Evolutionary conservation across 2,797 vertebrate genomes (phyloP), one percentile per base, ranked within the genome.

Genomic region (Schizothorax lantsangensis): DNA sequence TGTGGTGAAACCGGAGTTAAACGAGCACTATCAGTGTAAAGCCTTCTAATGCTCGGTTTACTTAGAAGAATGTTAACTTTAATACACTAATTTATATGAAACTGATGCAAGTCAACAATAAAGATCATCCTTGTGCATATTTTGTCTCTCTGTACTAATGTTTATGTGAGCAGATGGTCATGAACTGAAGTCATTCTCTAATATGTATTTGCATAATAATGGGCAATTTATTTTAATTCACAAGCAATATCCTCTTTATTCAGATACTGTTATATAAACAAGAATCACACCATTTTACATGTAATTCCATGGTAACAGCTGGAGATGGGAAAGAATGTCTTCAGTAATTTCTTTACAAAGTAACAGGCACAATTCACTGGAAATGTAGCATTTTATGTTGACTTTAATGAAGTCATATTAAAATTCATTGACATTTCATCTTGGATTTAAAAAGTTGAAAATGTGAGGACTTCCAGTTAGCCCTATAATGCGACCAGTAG

Each of bases 1-100:
- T 12, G 54, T 93, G 0, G 97, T 98, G 68, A 91, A 84, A 45
- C 92, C 93, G 84, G 86, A 94, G 14, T 95, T 81, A 94, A 79
- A 43, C 8, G 17, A 49, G 12, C 21, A 21, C 1, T 2, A 2
- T 19, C n/a, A 52, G 11, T 78, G 17, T 11, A 0, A 38, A 19
- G 5, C 1, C 2, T 77, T 69, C 6, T 57, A 40, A 36, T 40
- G 30, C 19, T n/a, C 17, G 0, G 36, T n/a, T 52, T 8, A 57
- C 72, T 73, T 45, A 11, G 30, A n/a, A 72, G 30, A 30, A 23
- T 8, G 62, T 15, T 33, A 33, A 30, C 12, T 30, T 62, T 12
- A 62, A 62, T 26, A 12, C 3, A 62, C 10, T 62, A 62, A 26
- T 62, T 62, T 14, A 62, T 62, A 62, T 26, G 59, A 62, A 30